A percentile compares a stretch with the other conserved stretches of the same genome.
Evolutionary conservation across 2,797 vertebrate genomes (phyloP).

Genomic region (Tiaroga cobitis): DNA sequence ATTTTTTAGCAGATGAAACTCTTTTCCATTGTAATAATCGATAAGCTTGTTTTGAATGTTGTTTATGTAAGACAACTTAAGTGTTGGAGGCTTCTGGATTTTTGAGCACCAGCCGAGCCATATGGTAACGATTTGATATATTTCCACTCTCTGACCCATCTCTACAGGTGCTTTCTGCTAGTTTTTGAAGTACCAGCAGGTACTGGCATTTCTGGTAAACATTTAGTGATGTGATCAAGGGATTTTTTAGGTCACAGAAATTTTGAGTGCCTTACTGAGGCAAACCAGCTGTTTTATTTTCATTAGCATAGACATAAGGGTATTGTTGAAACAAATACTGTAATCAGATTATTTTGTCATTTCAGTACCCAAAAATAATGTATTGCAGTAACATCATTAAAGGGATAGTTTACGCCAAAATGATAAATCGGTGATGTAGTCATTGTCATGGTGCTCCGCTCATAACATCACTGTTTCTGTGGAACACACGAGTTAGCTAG

Average conservation of each 20-base stretch:
- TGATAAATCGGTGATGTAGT: neutral
- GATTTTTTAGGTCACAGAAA: constrained; percentile 54
- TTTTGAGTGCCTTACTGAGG: constrained; percentile 66
- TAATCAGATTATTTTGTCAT: constrained; percentile 20
- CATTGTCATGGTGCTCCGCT: neutral
- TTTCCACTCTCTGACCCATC: constrained; percentile 41
- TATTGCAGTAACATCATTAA: neutral
- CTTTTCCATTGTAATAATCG: neutral
- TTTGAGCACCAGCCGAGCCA: constrained; percentile 49
- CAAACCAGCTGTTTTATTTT: constrained; percentile 53
- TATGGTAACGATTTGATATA: constrained; percentile 37
- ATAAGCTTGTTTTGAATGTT: constrained; percentile 17
- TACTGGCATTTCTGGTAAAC: constrained; percentile 53
- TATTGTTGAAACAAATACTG: constrained; percentile 21
- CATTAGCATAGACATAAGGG: neutral
- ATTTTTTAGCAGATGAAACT: neutral
- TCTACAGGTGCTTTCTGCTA: constrained; percentile 62
- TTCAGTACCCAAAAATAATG: neutral
- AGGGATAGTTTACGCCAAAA: neutral
- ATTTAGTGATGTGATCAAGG: constrained; percentile 51
- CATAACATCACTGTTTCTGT: neutral
- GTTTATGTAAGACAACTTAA: constrained; percentile 5
- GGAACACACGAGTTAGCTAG: neutral
- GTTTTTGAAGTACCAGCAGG: constrained; percentile 55
- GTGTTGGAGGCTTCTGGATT: constrained; percentile 22